Percentiles rank a stretch among this genome's conserved stretches.
Evolutionary conservation across 2,113 vertebrate species (phyloP).

Genomic region (Grallaria varia): DNA sequence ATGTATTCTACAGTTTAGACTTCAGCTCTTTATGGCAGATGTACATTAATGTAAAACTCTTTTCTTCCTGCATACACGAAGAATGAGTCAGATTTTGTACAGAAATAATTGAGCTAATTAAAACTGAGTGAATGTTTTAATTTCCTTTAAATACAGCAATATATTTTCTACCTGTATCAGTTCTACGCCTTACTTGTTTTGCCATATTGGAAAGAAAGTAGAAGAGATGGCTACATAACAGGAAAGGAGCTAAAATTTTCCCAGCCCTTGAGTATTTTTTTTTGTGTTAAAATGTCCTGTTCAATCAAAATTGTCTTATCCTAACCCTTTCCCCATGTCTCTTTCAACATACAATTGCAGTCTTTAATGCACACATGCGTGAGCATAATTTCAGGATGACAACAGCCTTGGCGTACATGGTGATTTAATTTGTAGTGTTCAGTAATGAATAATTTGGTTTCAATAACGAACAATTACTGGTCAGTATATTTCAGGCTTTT

Average conservation of each 20-base stretch:
- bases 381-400: neutral
- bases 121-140: slow-evolving; percentile 44
- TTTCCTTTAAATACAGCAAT: neutral
- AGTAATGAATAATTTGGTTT: neutral
- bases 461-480: neutral
- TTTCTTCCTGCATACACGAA: neutral
- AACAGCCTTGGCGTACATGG: neutral
- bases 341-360: neutral
- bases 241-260: neutral
- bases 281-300: neutral
- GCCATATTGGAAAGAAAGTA: neutral
- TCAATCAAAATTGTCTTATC: neutral
- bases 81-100: slow-evolving; percentile 1
- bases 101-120: slow-evolving; percentile 58
- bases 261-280: neutral
- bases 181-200: neutral
- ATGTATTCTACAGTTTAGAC: neutral
- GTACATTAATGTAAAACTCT: slow-evolving; percentile 35
- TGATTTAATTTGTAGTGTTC: neutral
- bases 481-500: neutral
- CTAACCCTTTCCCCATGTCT: neutral
- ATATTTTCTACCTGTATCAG: slow-evolving; percentile 11
- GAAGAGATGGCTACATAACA: neutral
- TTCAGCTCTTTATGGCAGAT: slow-evolving; percentile 34
- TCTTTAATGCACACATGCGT: neutral